Conservation (phyloP, 2,113 vertebrate genomes). For the Myrmecophaga tridactyla region DNA sequence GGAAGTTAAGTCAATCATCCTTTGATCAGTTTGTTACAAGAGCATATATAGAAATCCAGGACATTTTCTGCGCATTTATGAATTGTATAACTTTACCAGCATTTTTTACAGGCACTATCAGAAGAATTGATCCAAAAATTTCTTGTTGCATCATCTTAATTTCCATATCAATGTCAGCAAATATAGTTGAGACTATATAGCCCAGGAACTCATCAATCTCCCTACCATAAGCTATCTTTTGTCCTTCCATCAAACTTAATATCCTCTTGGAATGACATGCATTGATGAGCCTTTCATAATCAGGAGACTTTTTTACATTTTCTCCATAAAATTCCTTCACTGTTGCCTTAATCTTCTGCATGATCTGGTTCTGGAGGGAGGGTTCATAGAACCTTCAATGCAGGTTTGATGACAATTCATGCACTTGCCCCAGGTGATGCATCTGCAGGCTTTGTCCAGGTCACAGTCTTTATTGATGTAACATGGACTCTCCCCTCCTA, state of each 20-base stretch:
- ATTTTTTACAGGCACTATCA: conserved; percentile 88
- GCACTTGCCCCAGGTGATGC: conserved; percentile 95
- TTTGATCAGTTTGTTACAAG: conserved; percentile 86
- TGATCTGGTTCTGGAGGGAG: conserved; percentile 88
- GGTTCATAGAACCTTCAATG: conserved; percentile 92
- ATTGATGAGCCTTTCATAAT: conserved; percentile 93
- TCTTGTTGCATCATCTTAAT: conserved; percentile 96
- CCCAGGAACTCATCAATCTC: conserved; percentile 88
- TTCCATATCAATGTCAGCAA: conserved; percentile 90
- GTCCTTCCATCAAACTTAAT: conserved; percentile 88
- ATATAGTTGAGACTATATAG: conserved; percentile 93
- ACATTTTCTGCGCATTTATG: conserved; percentile 94
- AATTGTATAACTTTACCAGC: conserved; percentile 92
- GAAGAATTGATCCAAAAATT: conserved; percentile 94
- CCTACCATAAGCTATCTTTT: conserved; percentile 89
- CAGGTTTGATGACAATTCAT: conserved; percentile 95
- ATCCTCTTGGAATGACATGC: conserved; percentile 90
- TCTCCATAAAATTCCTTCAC: conserved; percentile 92
- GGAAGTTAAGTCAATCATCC: too few relatives aligned
- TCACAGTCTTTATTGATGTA: conserved; percentile 93
- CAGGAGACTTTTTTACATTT: conserved; percentile 89
- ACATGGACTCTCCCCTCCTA: conserved; percentile 96
- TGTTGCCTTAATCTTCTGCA: conserved; percentile 87
- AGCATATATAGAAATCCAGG: conserved; percentile 93
- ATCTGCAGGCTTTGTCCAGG: conserved; percentile 88